A percentile compares a stretch with the other conserved stretches of the same genome.
Conservation (phyloP, 30 jellyfish, hydroid and myxozoan species). For the Clytia hemisphaerica region DNA sequence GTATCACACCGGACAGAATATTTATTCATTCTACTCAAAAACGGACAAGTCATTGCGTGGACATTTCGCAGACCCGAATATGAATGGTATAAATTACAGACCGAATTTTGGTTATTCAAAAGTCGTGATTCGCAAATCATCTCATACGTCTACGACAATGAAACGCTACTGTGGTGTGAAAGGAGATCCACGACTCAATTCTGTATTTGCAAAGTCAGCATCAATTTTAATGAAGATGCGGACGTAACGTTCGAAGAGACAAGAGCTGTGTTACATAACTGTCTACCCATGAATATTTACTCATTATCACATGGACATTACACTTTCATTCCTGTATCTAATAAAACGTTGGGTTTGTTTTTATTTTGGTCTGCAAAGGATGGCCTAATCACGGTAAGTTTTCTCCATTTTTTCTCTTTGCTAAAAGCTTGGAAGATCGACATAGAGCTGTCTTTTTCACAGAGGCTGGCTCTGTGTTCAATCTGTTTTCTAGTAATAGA, state of each 20-base stretch:
- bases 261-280: conserved; percentile 64
- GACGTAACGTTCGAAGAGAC: conserved; percentile 15
- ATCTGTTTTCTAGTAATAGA: no score
- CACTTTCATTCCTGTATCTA: conserved; percentile 32
- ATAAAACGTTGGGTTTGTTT: conserved; percentile 55
- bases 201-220: conserved; percentile 55
- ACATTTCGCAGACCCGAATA: conserved; percentile 46
- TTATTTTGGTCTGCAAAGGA: conserved; percentile 65
- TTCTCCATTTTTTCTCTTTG: no score
- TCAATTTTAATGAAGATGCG: conserved; percentile 16
- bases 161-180: conserved; percentile 82
- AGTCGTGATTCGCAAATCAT: conserved; percentile 56
- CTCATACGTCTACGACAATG: conserved; percentile 56
- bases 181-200: conserved; percentile 81
- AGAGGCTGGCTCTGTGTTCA: no score
- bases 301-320: conserved; percentile 28
- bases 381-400: conserved; percentile 60
- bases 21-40: conserved; percentile 44
- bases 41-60: conserved; percentile 63
- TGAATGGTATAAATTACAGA: conserved; percentile 64
- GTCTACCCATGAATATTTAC: conserved; percentile 75
- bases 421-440: no score
- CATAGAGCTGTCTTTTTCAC: no score
- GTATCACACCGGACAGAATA: neutral
- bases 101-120: conserved; percentile 37